These are phyloP conservation scores for Melopsittacus undulatus DNA, from an alignment of 2,797 vertebrate genomes.

Conservation along the genomic window DNA sequence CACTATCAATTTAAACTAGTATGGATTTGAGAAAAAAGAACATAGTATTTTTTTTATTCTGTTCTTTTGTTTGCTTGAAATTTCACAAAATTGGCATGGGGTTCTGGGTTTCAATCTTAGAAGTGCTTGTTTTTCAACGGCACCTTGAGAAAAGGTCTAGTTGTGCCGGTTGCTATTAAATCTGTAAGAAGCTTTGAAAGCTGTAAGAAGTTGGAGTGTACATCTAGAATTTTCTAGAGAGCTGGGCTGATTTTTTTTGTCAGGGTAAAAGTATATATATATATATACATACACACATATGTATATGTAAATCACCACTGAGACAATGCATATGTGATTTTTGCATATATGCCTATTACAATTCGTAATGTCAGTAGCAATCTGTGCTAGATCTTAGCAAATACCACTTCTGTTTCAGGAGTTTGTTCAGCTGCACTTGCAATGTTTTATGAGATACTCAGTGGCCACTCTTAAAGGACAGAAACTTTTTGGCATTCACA, in stretches of 20 bases:
- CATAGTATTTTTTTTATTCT: not conserved
- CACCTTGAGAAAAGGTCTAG: not conserved
- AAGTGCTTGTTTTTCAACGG: not conserved
- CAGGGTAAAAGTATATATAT: not conserved
- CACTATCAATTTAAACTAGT: not conserved
- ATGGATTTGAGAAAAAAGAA: not conserved
- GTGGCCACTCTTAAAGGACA: not conserved
- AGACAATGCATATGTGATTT: not conserved
- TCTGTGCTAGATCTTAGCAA: not conserved
- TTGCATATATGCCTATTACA: not conserved
- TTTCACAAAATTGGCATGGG: not conserved
- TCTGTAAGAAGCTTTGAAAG: not conserved
- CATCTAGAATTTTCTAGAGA: not conserved
- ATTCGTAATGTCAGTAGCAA: not conserved
- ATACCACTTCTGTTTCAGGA: not conserved
- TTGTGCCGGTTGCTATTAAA: not conserved
- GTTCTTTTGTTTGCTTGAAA: not conserved
- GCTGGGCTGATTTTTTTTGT: not conserved
- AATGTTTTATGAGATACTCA: not conserved
- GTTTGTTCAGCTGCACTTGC: not conserved
- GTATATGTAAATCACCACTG: not conserved
- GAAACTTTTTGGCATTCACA: not conserved
- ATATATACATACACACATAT: accelerated
- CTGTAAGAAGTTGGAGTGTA: not conserved
- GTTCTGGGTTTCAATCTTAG: not conserved